These are phyloP conservation scores for Epirrhoe tristata DNA, from an alignment of 2,888 invertebrate species.

Conservation along the genomic window DNA sequence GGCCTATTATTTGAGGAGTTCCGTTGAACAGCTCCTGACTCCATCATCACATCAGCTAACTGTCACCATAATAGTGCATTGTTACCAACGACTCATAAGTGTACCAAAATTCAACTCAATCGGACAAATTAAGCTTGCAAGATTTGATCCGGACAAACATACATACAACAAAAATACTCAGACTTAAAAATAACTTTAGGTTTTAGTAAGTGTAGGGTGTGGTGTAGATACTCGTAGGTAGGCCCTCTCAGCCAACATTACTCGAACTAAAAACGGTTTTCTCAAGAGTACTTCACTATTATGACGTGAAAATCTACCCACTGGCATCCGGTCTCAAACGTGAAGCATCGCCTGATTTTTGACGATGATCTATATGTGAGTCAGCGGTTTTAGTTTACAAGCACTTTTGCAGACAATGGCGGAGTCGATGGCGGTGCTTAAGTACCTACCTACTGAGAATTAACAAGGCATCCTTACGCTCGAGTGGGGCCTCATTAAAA, in stretches of 20 bases:
- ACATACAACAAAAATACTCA: too few species aligned
- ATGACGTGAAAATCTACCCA: slow-evolving; percentile 5
- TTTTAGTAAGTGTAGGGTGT: too few species aligned
- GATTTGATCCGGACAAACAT: too few species aligned
- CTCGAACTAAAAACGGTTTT: neutral
- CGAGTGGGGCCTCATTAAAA: slow-evolving; percentile 48
- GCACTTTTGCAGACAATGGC: slow-evolving; percentile 50
- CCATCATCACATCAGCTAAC: too few species aligned
- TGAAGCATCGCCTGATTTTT: slow-evolving; percentile 33
- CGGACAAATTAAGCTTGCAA: too few species aligned
- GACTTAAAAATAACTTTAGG: too few species aligned
- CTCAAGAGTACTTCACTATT: slow-evolving; percentile 9
- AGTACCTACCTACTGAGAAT: slow-evolving; percentile 50
- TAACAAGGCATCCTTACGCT: slow-evolving; percentile 52
- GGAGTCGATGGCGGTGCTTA: slow-evolving; percentile 44
- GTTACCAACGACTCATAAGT: too few species aligned
- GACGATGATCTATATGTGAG: slow-evolving; percentile 43
- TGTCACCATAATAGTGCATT: too few species aligned
- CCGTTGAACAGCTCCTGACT: too few species aligned
- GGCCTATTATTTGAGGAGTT: too few species aligned
- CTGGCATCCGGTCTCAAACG: slow-evolving; percentile 14
- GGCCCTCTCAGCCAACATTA: neutral
- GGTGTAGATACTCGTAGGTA: neutral
- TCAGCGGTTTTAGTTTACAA: slow-evolving; percentile 49
- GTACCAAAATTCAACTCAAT: too few species aligned